Percentiles rank a stretch among this genome's conserved stretches.
These are phyloP conservation scores for Teleiodes luculella DNA, from an alignment of 2,888 invertebrate genomes.

Conservation along the genomic window DNA sequence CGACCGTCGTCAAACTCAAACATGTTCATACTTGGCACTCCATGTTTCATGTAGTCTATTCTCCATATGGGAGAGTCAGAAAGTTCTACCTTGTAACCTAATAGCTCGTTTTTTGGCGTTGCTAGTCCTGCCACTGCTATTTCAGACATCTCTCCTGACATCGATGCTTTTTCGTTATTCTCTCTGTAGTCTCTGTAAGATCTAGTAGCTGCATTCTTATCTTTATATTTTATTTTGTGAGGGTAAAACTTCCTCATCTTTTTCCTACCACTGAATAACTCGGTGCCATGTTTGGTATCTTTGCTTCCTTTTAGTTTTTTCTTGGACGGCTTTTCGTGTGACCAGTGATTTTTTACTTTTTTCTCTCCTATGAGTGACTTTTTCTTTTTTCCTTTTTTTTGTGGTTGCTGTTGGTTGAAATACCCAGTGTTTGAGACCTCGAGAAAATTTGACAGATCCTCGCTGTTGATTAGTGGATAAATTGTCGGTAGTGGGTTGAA, in stretches of 20 bases:
- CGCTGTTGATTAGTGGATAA: slow-evolving; percentile 54
- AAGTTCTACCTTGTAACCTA: slow-evolving; percentile 41
- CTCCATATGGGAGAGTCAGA: slow-evolving; percentile 55
- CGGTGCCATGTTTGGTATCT: slow-evolving; percentile 32
- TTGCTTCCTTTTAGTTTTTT: slow-evolving; percentile 26
- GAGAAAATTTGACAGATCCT: slow-evolving; percentile 53
- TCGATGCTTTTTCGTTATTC: slow-evolving; percentile 54
- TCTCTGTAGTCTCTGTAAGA: slow-evolving; percentile 42
- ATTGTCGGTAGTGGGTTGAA: slow-evolving; percentile 32
- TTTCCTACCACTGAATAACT: slow-evolving; percentile 46
- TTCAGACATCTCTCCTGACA: slow-evolving; percentile 56
- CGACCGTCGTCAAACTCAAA: slow-evolving; percentile 40
- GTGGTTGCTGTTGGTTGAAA: slow-evolving; percentile 18
- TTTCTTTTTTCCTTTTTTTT: slow-evolving; percentile 19
- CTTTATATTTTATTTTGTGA: slow-evolving; percentile 65
- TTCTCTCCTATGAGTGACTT: slow-evolving; percentile 22
- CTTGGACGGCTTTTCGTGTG: slow-evolving; percentile 28
- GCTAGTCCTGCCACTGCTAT: slow-evolving; percentile 18
- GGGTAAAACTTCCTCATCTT: slow-evolving; percentile 64
- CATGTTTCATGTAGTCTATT: slow-evolving; percentile 67
- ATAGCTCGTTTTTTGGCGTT: slow-evolving; percentile 29
- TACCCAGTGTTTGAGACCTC: slow-evolving; percentile 39
- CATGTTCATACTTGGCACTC: slow-evolving; percentile 51
- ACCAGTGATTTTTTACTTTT: slow-evolving; percentile 26
- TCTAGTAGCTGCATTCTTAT: slow-evolving; percentile 34